Conservation (phyloP, 2,888 invertebrate genomes). For the Xanthorhoe spadicearia region DNA sequence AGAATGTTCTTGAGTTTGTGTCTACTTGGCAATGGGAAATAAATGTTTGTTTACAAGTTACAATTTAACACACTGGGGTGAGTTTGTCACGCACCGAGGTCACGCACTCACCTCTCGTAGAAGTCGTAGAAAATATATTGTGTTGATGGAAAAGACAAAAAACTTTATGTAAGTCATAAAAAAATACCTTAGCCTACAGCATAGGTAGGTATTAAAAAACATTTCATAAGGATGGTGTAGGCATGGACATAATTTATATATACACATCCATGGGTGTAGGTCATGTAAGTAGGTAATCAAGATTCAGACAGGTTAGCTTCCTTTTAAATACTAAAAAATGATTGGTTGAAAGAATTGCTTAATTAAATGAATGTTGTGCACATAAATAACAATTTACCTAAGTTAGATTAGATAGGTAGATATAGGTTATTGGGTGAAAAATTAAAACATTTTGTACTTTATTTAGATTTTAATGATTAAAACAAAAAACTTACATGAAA, state of each 20-base stretch:
- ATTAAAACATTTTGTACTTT: conserved; percentile 55
- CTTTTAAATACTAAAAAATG: too few species aligned
- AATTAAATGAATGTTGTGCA: too few species aligned
- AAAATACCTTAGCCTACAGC: too few species aligned
- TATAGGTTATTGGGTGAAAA: background rate
- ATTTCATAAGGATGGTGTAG: too few species aligned
- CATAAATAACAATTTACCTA: too few species aligned
- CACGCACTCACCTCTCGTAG: conserved; percentile 27
- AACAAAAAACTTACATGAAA: conserved; percentile 83
- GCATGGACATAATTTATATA: too few species aligned
- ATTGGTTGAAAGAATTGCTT: too few species aligned
- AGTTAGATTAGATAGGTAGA: too few species aligned
- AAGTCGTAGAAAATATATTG: background rate
- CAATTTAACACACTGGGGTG: conserved; percentile 1
- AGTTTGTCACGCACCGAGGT: conserved; percentile 24
- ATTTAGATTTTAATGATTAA: conserved; percentile 80
- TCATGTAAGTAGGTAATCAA: too few species aligned
- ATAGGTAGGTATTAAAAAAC: too few species aligned
- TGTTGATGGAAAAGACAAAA: conserved; percentile 8
- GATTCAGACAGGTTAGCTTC: too few species aligned
- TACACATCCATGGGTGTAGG: too few species aligned
- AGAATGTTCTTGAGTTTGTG: background rate
- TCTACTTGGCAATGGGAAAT: conserved; percentile 7
- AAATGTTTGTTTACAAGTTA: conserved; percentile 5
- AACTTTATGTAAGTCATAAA: background rate